Conservation (phyloP, 1,140 invertebrate genomes). For the Bombus ignitus region DNA sequence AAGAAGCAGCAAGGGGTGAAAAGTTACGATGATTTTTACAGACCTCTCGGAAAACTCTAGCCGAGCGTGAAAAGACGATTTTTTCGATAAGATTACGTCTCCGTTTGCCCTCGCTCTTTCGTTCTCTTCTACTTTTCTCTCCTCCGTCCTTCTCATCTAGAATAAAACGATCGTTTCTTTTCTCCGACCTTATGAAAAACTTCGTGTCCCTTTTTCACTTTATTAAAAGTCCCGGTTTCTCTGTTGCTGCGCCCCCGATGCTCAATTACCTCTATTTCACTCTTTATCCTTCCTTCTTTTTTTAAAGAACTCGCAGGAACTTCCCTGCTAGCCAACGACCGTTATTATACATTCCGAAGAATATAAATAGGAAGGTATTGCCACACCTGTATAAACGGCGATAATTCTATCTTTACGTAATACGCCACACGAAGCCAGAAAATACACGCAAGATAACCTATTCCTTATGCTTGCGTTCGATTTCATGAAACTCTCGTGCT, state of each 20-base stretch:
- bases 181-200: background rate
- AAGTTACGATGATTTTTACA: background rate
- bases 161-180: background rate
- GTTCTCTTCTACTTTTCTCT: background rate
- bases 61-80: background rate
- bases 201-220: constrained; percentile 12
- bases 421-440: background rate
- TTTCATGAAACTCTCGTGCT: background rate
- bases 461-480: background rate
- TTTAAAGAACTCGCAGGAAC: background rate
- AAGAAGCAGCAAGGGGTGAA: background rate
- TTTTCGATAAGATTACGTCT: constrained; percentile 35
- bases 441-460: background rate
- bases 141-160: background rate
- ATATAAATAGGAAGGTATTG: background rate
- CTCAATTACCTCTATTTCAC: background rate
- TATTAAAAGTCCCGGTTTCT: constrained; percentile 10
- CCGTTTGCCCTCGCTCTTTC: background rate
- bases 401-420: background rate
- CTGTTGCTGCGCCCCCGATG: too few relatives aligned
- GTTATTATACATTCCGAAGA: background rate
- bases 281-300: too few relatives aligned
- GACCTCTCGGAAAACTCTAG: background rate
- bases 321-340: background rate
- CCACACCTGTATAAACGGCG: background rate